These are phyloP conservation scores for Macrosiphum euphorbiae DNA, from an alignment of 2,888 invertebrate genomes.

Conservation along the genomic window DNA sequence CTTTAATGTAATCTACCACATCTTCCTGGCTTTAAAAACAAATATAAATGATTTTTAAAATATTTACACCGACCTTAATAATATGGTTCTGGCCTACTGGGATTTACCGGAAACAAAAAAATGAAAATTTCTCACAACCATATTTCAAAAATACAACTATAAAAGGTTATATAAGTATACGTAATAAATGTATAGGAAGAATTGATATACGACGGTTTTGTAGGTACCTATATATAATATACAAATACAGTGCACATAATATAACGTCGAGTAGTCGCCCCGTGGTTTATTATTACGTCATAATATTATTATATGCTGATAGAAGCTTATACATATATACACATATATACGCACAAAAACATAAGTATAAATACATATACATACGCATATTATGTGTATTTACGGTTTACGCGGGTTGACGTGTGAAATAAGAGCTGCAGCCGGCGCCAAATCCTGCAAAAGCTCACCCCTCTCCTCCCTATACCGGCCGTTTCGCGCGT, in stretches of 20 bases:
- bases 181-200: neutral
- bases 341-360: neutral
- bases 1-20: neutral
- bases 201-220: neutral
- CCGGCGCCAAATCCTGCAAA: constrained; percentile 29
- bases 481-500: neutral
- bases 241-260: neutral
- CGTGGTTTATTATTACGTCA: neutral
- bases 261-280: neutral
- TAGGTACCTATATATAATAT: neutral
- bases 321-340: neutral
- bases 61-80: neutral
- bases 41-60: neutral
- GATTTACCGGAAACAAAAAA: neutral
- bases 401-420: neutral
- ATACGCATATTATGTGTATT: neutral
- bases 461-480: neutral
- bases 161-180: neutral
- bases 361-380: neutral
- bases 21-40: neutral
- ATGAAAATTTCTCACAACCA: neutral
- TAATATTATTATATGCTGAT: neutral
- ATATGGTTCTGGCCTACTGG: too few relatives aligned
- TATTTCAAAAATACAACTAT: neutral
- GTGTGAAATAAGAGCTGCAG: constrained; percentile 23